phyloP scores from a whole-genome alignment of 2,888 invertebrate species.

The Xestobium rufovillosum region DNA sequence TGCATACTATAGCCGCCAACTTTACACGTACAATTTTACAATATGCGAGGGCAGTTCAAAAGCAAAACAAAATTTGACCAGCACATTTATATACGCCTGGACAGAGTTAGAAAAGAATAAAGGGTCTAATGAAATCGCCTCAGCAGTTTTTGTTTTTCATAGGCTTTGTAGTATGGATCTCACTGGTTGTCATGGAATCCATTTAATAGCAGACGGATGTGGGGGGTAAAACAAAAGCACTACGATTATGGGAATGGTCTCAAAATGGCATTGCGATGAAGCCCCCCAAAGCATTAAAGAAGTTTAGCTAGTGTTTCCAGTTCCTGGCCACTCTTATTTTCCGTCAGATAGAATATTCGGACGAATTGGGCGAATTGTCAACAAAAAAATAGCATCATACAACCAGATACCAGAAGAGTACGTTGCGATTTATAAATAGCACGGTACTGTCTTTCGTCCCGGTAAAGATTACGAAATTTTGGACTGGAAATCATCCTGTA shows the following conservation, averaged over 20 bases:
- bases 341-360: constrained; percentile 2
- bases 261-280: constrained; percentile 1
- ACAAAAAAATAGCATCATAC: not conserved
- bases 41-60: constrained; percentile 14
- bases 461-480: not conserved
- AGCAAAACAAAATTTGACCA: constrained; percentile 13
- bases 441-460: constrained; percentile 1
- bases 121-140: constrained; percentile 13
- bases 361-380: constrained; percentile 1
- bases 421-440: not conserved
- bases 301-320: not conserved
- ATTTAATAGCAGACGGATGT: constrained; percentile 1
- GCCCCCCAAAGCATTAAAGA: not conserved
- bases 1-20: constrained; percentile 19
- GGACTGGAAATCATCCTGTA: constrained; percentile 1
- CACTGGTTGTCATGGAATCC: not conserved
- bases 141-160: constrained; percentile 8
- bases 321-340: not conserved
- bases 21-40: constrained; percentile 20
- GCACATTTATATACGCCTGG: constrained; percentile 16
- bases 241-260: not conserved
- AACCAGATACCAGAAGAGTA: constrained; percentile 1
- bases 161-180: not conserved
- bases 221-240: constrained; percentile 2
- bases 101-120: constrained; percentile 10